phyloP scores from a whole-genome alignment of 1,140 invertebrate genomes.

The Orchestia grillus region DNA sequence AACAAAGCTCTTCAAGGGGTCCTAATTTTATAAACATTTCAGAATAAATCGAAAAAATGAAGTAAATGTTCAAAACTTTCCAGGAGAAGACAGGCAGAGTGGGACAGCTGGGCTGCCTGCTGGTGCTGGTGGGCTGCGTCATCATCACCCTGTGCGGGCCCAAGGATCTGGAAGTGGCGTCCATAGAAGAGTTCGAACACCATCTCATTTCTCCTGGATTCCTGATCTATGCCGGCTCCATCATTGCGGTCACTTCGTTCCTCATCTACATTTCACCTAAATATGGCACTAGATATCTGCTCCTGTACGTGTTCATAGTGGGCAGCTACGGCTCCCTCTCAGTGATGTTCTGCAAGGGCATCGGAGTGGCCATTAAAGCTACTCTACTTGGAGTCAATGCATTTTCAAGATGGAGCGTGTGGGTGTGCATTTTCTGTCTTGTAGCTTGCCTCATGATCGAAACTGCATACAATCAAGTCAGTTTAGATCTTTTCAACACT shows the following conservation, averaged over 20 bases:
- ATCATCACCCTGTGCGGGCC: conserved; percentile 66
- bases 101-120: conserved; percentile 63
- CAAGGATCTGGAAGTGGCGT: conserved; percentile 64
- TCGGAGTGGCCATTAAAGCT: conserved; percentile 64
- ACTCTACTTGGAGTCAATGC: conserved; percentile 61
- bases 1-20: neutral
- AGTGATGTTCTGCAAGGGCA: conserved; percentile 67
- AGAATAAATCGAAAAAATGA: neutral
- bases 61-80: neutral
- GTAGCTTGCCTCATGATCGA: conserved; percentile 62
- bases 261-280: conserved; percentile 65
- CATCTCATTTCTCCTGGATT: conserved; percentile 65
- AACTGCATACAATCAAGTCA: conserved; percentile 66
- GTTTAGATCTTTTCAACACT: conserved; percentile 66
- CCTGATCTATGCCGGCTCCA: conserved; percentile 61
- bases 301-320: conserved; percentile 66
- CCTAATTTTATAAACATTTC: neutral
- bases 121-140: conserved; percentile 66
- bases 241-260: conserved; percentile 60
- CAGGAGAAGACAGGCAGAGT: conserved; percentile 58
- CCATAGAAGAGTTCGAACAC: conserved; percentile 63
- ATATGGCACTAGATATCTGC: conserved; percentile 64
- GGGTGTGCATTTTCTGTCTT: conserved; percentile 62
- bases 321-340: conserved; percentile 65
- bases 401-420: conserved; percentile 64